Evolutionary conservation across 2,113 vertebrate genomes (phyloP), one percentile per base, ranked within the genome.

Genomic region (Gulo gulo): DNA sequence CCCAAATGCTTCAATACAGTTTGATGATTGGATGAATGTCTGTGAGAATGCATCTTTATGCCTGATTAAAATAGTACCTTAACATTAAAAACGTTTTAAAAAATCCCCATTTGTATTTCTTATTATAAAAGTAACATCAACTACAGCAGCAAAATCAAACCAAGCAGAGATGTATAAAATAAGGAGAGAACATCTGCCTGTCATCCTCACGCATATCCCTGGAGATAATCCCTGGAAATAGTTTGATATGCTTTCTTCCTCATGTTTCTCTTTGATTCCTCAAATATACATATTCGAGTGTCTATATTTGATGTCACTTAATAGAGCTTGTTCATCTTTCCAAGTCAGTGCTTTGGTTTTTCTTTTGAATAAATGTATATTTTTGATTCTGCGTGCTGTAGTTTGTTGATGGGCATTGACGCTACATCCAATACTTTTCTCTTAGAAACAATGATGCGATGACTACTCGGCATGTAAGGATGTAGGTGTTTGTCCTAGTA

Each of bases 91-190:
- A 42, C 9, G 29, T 81, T 81, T 0, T 9, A 20, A 67, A 47
- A 80, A 59, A 26, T n/a, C 15, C 79, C 81, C 45, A 90, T 39
- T 80, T 36, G 1, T 82, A 52, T 74, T 94, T 92, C 34, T 92
- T 95, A 73, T 88, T 76, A 47, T 71, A 45, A 91, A 90, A 86
- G 16, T 88, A 86, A 81, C 14, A 31, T 81, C 85, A 57, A 9
- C 24, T 86, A 78, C 10, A 73, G 67, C 61, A 95, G 78, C 23
- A 93, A 93, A 88, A 52, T 45, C 20, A 85, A 95, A 80, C 18
- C 55, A 88, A 65, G 88, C 45, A 73, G 9, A 85, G 95, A 23
- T 26, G 18, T 80, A n/a, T 94, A 83, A 89, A 97, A 82, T 31
- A 96, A 84, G 80, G 88, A 69, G 23, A 59, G 45, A 85, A 52